Conservation (phyloP, 2,888 invertebrate genomes). For the Merodon equestris region DNA sequence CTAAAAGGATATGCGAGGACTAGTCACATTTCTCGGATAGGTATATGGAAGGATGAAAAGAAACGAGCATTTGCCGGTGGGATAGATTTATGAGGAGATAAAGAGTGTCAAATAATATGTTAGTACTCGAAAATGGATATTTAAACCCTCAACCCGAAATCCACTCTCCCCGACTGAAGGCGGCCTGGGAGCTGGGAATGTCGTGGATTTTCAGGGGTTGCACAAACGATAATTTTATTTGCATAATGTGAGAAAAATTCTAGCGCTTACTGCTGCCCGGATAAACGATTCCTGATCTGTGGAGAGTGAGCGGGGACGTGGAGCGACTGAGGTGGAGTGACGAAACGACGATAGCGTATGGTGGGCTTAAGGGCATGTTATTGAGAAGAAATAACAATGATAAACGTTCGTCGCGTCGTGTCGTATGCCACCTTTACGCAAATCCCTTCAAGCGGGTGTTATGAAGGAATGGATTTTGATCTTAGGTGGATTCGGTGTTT, state of each 20-base stretch:
- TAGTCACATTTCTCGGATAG: too few species aligned
- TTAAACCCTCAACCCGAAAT: conserved; percentile 66
- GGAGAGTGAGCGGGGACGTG: conserved; percentile 33
- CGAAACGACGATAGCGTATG: conserved; percentile 5
- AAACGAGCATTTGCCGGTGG: conserved; percentile 29
- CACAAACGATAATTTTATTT: conserved; percentile 65
- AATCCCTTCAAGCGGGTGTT: conserved; percentile 56
- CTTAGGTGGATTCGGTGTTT: conserved; percentile 18
- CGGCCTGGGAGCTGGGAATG: neutral
- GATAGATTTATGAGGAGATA: conserved; percentile 66
- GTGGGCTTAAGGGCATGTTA: conserved; percentile 54
- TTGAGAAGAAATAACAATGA: conserved; percentile 68
- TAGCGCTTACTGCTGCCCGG: conserved; percentile 38
- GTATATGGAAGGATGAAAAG: neutral
- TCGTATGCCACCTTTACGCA: conserved; percentile 52
- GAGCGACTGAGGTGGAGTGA: neutral
- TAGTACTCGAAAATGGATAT: conserved; percentile 68
- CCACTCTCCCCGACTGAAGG: conserved; percentile 25
- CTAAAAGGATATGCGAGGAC: too few species aligned
- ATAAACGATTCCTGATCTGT: conserved; percentile 28
- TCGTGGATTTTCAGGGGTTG: conserved; percentile 32
- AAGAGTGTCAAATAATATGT: conserved; percentile 68
- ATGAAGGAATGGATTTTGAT: conserved; percentile 60
- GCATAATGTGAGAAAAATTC: conserved; percentile 67
- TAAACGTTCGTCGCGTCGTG: conserved; percentile 61